These are phyloP conservation scores for Syritta pipiens DNA, from an alignment of 2,888 invertebrate genomes.

Conservation along the genomic window DNA sequence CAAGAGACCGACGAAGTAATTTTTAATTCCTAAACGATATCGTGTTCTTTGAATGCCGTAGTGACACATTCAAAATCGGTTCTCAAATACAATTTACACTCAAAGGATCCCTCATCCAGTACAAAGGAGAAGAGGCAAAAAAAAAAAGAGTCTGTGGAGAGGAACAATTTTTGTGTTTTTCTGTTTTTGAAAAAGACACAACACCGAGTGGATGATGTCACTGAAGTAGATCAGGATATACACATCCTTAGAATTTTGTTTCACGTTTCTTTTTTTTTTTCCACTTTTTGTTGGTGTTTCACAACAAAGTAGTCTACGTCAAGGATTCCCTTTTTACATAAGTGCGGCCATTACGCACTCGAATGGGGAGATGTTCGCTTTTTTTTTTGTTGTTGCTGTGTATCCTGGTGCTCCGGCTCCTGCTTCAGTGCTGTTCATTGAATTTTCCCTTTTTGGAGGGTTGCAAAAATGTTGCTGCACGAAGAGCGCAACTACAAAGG, in stretches of 20 bases:
- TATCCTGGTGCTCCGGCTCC: background rate
- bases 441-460: constrained; percentile 48
- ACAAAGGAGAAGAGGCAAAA: background rate
- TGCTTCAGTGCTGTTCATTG: constrained; percentile 16
- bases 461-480: constrained; percentile 48
- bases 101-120: background rate
- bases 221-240: constrained; percentile 42
- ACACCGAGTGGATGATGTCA: constrained; percentile 31
- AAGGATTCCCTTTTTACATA: constrained; percentile 55
- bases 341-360: constrained; percentile 66
- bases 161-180: no score
- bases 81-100: constrained; percentile 1
- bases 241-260: constrained; percentile 28
- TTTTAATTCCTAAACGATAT: background rate
- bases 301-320: constrained; percentile 38
- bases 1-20: background rate
- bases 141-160: background rate
- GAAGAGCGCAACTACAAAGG: constrained; percentile 66
- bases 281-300: background rate
- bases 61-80: background rate
- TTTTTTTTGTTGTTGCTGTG: background rate
- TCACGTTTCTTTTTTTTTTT: background rate
- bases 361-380: constrained; percentile 49
- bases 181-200: background rate
- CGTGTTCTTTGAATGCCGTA: background rate